Evolutionary conservation across 2,888 invertebrate species (phyloP).

Genomic region (Zootermopsis nevadensis): DNA sequence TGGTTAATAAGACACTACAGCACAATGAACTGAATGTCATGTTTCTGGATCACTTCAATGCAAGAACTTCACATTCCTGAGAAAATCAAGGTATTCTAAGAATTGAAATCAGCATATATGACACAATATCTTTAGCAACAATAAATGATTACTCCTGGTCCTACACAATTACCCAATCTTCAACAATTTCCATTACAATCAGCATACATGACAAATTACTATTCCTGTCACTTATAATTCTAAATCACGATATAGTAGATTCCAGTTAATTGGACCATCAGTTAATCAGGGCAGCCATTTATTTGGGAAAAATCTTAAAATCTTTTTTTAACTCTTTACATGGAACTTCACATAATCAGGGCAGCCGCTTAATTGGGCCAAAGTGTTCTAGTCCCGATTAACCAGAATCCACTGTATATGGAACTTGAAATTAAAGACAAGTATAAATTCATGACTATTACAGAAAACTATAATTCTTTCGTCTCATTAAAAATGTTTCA

Average conservation of each 20-base stretch:
- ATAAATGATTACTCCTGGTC: not conserved
- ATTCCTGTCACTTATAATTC: not conserved
- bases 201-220: not conserved
- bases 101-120: not conserved
- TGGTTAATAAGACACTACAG: conserved; percentile 11
- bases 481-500: not conserved
- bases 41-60: not conserved
- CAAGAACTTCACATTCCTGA: conserved; percentile 5
- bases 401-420: no score
- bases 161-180: not conserved
- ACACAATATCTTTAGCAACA: not conserved
- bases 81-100: not conserved
- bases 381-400: no score
- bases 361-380: no score
- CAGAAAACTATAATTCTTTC: not conserved
- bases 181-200: not conserved
- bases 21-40: not conserved
- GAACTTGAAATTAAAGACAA: conserved; percentile 5
- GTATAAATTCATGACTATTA: not conserved
- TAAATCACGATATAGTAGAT: not conserved
- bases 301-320: no score
- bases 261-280: no score
- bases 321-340: no score
- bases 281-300: no score
- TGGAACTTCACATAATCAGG: no score